Evolutionary conservation across 1,140 invertebrate genomes (phyloP), one percentile per base, ranked within the genome.

Genomic region (Temnothorax longispinosus): DNA sequence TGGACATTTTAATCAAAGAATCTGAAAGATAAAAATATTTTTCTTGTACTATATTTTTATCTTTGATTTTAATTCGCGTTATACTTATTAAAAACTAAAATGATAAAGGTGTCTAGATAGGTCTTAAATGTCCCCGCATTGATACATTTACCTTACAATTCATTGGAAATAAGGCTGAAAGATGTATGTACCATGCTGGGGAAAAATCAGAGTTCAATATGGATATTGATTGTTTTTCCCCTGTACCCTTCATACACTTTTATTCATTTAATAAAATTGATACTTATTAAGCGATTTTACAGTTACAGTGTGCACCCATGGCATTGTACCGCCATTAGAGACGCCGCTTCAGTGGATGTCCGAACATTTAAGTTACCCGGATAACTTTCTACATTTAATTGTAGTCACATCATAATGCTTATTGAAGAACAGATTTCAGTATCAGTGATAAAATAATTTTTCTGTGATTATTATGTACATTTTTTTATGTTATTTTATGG

Each of bases 301-400:
- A 98, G 98, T 97, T 87, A 96, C 96, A 92, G 95, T 99, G 3
- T 96, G 98, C 87, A 99, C 98, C 67, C 99, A 99, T 95, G 99
- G 99, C 1, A 97, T 99, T 81, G 96, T 97, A 90, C 97, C 98
- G 81, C 98, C 99, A 5, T 92, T 97, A 56, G 98, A 99, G 69
- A 99, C 98, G n/a, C 98, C 99, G 5, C 92, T 99, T 8, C 98
- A 99, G 93, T 99, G 99, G 99, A 97, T 99, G 93, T 99, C 98
- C 18, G 98, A 99, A 96, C 99, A 99, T 95, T 96, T 99, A 74
- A 99, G 99, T 95, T 99, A 99, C 96, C 99, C 99, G 3, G 99
- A 99, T 94, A 99, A 99, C 95, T 99, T 99, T 96, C 95, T 99
- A 86, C 99, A 99, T 96, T 96, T 98, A 90, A 97, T 96, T 91